Evolutionary conservation across 1,140 invertebrate species (phyloP).

Genomic region (Berghia stephanieae): DNA sequence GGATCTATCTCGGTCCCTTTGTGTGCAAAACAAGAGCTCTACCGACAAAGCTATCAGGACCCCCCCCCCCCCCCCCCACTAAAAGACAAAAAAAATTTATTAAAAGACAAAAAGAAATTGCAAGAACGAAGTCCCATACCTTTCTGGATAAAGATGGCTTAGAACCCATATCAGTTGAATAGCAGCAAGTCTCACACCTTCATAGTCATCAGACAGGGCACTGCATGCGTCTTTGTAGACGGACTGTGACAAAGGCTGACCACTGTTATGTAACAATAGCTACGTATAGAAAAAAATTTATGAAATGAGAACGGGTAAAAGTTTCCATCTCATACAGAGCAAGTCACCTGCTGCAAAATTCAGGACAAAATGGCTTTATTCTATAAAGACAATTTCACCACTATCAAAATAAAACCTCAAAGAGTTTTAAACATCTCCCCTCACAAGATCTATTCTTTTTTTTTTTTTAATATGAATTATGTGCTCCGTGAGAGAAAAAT

Average conservation of each 20-base stretch:
- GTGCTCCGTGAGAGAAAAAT: not conserved
- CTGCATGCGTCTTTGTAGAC: conserved; percentile 85
- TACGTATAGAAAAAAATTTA: conserved; percentile 40
- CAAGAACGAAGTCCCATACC: conserved; percentile 70
- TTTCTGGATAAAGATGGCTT: conserved; percentile 86
- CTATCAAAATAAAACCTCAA: not conserved
- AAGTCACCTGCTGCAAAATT: not conserved
- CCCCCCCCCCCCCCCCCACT: too few relatives aligned
- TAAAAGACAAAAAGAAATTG: conserved; percentile 7
- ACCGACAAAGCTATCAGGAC: too few relatives aligned
- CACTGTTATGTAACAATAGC: conserved; percentile 78
- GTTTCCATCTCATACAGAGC: not conserved
- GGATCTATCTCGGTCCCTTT: too few relatives aligned
- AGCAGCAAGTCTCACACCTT: conserved; percentile 87
- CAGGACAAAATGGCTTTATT: not conserved
- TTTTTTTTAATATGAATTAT: too few relatives aligned
- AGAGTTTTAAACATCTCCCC: not conserved
- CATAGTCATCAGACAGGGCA: conserved; percentile 91
- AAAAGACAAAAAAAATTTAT: too few relatives aligned
- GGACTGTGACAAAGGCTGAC: conserved; percentile 78
- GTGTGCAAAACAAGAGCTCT: too few relatives aligned
- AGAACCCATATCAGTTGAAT: conserved; percentile 86
- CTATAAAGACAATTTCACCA: not conserved
- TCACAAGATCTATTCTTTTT: not conserved
- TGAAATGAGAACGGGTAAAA: not conserved